Conservation (phyloP, 2,888 invertebrate genomes). For the Boloria selene region DNA sequence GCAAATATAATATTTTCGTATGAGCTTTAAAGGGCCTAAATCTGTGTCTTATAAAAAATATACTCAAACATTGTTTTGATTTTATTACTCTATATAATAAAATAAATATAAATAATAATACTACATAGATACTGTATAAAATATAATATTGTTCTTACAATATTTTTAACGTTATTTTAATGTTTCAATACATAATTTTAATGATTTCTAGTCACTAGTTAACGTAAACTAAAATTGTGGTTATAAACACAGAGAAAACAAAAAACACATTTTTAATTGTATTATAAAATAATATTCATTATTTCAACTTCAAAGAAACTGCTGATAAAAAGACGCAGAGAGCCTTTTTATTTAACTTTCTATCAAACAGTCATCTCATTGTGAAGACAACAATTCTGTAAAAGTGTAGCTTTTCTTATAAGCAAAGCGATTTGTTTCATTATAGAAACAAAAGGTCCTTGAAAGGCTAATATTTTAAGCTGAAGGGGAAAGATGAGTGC, state of each 20-base stretch:
- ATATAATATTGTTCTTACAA: too few species aligned
- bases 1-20: conserved; percentile 18
- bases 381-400: conserved; percentile 38
- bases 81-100: too few species aligned
- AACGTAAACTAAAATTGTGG: background rate
- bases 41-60: background rate
- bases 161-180: too few species aligned
- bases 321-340: conserved; percentile 19
- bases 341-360: conserved; percentile 21
- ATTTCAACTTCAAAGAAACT: conserved; percentile 22
- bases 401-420: conserved; percentile 34
- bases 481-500: conserved; percentile 43
- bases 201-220: too few species aligned
- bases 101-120: too few species aligned
- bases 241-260: background rate
- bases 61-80: background rate
- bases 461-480: conserved; percentile 45
- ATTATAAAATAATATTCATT: conserved; percentile 16
- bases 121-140: too few species aligned
- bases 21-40: conserved; percentile 4
- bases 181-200: too few species aligned
- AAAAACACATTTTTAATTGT: background rate
- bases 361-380: conserved; percentile 37
- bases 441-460: conserved; percentile 45
- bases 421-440: conserved; percentile 48